Conservation (phyloP, 2,113 vertebrate genomes). For the Corydoras sp. region DNA sequence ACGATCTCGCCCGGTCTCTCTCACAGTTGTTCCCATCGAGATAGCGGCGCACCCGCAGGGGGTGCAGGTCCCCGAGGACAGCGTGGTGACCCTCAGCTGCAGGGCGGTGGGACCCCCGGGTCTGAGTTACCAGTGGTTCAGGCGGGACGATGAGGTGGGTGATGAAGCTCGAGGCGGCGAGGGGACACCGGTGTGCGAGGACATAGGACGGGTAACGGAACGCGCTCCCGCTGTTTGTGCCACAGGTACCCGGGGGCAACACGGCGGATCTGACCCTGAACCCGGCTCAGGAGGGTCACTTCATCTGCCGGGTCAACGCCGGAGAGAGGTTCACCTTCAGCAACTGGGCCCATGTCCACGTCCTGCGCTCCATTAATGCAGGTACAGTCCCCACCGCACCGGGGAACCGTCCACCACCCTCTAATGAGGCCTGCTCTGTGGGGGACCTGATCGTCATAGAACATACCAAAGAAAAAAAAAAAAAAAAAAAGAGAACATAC, state of each 20-base stretch:
- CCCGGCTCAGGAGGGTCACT: conserved; percentile 49
- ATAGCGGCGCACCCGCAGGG: conserved; percentile 68
- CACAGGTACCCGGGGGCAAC: conserved; percentile 62
- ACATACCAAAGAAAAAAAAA: too few relatives aligned
- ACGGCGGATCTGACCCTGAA: conserved; percentile 62
- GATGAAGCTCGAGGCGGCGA: background rate
- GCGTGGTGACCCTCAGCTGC: conserved; percentile 63
- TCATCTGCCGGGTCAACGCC: conserved; percentile 72
- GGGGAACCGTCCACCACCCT: background rate
- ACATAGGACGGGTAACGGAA: too few relatives aligned
- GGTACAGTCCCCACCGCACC: conserved; percentile 47
- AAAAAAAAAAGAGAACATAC: too few relatives aligned
- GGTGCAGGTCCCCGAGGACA: conserved; percentile 52
- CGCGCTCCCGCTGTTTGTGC: background rate
- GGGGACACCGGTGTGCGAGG: too few relatives aligned
- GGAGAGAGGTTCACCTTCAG: conserved; percentile 68
- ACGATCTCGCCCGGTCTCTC: conserved; percentile 13
- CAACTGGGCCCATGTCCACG: conserved; percentile 65
- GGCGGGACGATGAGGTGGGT: conserved; percentile 70
- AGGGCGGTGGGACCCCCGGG: conserved; percentile 55
- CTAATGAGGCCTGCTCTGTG: too few relatives aligned
- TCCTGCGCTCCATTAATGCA: conserved; percentile 50
- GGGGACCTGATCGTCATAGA: too few relatives aligned
- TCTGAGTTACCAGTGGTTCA: conserved; percentile 78
- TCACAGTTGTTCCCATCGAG: conserved; percentile 56